These are phyloP conservation scores for Chionoecetes opilio DNA, from an alignment of 1,140 invertebrate genomes.

Conservation along the genomic window DNA sequence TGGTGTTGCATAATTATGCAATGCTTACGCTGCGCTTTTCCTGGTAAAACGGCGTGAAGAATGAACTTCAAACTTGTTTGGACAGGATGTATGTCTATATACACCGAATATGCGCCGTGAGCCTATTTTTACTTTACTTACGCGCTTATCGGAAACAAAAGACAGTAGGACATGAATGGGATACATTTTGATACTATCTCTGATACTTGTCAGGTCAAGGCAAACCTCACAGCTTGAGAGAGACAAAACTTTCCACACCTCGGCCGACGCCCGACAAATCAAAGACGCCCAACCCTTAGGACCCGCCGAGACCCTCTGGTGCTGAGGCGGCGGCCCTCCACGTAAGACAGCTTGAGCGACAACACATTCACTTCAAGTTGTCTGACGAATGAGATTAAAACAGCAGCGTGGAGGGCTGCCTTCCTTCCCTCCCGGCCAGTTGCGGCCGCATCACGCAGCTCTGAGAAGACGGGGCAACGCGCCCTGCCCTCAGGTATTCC, in stretches of 20 bases:
- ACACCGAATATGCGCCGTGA: too few species aligned
- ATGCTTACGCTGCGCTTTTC: background rate
- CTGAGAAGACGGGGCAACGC: background rate
- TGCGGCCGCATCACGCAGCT: background rate
- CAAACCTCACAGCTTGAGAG: background rate
- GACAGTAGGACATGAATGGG: too few species aligned
- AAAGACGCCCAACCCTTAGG: background rate
- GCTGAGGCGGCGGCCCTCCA: background rate
- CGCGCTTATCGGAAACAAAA: too few species aligned
- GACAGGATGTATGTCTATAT: background rate
- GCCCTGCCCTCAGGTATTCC: background rate
- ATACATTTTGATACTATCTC: too few species aligned
- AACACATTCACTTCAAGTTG: background rate
- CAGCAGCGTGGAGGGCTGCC: background rate
- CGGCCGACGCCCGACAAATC: slow-evolving; percentile 51
- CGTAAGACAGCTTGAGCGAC: slow-evolving; percentile 33
- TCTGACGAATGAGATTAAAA: background rate
- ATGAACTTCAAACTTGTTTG: background rate
- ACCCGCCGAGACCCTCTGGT: background rate
- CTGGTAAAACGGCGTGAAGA: background rate
- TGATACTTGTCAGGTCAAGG: background rate
- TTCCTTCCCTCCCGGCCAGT: background rate
- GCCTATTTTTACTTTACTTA: too few species aligned
- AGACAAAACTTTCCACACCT: slow-evolving; percentile 42
- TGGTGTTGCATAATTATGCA: background rate